Percentiles rank a stretch among this genome's conserved stretches.
These are phyloP conservation scores for Trissonchulus sp. DNA, from an alignment of 2,888 invertebrate genomes.

Conservation along the genomic window DNA sequence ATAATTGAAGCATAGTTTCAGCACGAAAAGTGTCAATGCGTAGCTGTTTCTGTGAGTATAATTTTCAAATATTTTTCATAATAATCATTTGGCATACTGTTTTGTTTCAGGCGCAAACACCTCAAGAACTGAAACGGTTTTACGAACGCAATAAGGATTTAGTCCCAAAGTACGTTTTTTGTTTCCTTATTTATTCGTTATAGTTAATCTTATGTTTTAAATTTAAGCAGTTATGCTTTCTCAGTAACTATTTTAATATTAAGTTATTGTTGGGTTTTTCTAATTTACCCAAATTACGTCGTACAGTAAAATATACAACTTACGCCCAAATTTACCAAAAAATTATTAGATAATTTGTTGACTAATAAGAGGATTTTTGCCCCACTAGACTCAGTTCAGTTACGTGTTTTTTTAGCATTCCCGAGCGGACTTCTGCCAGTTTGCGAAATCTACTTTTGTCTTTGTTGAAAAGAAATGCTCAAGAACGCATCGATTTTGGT, in stretches of 20 bases:
- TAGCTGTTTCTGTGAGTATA: too few species aligned
- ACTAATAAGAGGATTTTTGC: too few species aligned
- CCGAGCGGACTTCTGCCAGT: slow-evolving; percentile 81
- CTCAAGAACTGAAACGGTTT: slow-evolving; percentile 89
- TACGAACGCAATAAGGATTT: slow-evolving; percentile 77
- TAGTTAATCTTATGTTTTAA: slow-evolving; percentile 7
- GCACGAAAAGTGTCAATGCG: too few species aligned
- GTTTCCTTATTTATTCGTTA: slow-evolving; percentile 28
- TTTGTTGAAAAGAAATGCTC: slow-evolving; percentile 76
- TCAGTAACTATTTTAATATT: too few species aligned
- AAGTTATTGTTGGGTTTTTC: too few species aligned
- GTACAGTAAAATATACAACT: too few species aligned
- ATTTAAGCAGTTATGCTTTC: slow-evolving; percentile 12
- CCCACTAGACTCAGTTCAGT: too few species aligned
- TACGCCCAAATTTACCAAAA: too few species aligned
- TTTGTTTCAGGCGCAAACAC: slow-evolving; percentile 74
- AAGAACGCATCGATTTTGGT: slow-evolving; percentile 88
- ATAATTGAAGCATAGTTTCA: too few species aligned
- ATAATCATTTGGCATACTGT: not conserved
- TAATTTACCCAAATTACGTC: too few species aligned
- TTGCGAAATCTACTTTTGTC: slow-evolving; percentile 73
- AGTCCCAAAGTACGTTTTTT: slow-evolving; percentile 49
- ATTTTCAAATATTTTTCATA: too few species aligned
- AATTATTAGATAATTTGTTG: too few species aligned
- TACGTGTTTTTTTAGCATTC: slow-evolving; percentile 78